phyloP scores from a whole-genome alignment of 2,113 vertebrate genomes.

The Ondatra zibethicus region DNA sequence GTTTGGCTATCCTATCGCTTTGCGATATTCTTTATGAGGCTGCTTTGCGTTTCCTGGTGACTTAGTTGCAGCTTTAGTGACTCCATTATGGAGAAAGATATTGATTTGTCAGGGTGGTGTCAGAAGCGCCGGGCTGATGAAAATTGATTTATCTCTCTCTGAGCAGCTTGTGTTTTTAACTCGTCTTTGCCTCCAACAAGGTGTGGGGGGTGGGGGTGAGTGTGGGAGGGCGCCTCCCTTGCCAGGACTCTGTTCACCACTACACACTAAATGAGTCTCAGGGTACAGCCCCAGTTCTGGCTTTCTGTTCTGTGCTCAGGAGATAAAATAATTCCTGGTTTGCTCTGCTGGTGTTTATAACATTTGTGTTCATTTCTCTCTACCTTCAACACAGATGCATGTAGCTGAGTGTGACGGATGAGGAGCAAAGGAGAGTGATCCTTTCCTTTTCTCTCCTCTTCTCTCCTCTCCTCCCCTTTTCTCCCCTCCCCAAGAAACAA shows the following conservation, averaged over 20 bases:
- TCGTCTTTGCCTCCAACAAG: conserved; percentile 68
- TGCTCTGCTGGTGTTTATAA: not conserved
- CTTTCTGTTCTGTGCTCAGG: conserved; percentile 66
- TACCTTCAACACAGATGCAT: conserved; percentile 22
- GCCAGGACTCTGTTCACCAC: conserved; percentile 6
- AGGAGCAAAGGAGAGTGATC: not conserved
- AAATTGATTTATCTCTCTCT: conserved; percentile 70
- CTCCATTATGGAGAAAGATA: conserved; percentile 60
- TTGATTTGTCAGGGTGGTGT: conserved; percentile 67
- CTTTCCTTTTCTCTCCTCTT: no score
- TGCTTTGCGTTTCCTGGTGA: conserved; percentile 46
- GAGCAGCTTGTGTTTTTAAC: conserved; percentile 79
- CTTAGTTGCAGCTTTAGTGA: conserved; percentile 55
- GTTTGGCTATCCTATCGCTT: conserved; percentile 71
- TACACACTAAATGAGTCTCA: conserved; percentile 66
- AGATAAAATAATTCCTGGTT: conserved; percentile 75
- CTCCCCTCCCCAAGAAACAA: not conserved
- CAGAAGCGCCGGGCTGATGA: conserved; percentile 52
- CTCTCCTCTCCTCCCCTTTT: no score
- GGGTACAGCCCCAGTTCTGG: not conserved
- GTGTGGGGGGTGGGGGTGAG: not conserved
- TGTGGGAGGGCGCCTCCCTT: not conserved
- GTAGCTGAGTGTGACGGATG: conserved; percentile 64
- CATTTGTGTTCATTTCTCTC: conserved; percentile 51
- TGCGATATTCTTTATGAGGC: conserved; percentile 62